Base-by-base conservation (phyloP, 2,888 invertebrate genomes). In the Boloria euphrosyne region DNA sequence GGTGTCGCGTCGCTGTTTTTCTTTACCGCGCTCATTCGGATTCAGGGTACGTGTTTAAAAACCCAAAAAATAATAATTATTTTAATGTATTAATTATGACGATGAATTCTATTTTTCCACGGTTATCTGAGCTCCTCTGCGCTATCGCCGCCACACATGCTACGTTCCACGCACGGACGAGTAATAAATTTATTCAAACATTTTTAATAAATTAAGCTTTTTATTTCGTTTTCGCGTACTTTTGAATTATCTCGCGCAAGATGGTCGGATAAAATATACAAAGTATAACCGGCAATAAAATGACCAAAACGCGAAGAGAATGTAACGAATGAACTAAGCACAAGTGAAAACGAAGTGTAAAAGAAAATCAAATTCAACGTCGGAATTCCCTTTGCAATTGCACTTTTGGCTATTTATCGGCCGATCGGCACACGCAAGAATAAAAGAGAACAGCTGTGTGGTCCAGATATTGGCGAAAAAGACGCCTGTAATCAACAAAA, bases 11-110 rank as follows among this genome's bases (percentile, higher is more conserved):
- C 69, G 69, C 72, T 90, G 90, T 90, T 91, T 86, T 91, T 90
- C 89, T 91, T 90, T 82, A 82, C 84, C 84, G 82, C 74, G 75
- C 89, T 89, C 90, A 89, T 90, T 90, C 87, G 81, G 82, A 90
- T 90, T 89, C 90, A 85, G 78, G 81, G 81, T 79, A 76, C 86
- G 87, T 86, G 77, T 81, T 79, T 78, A 78, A 85, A 85, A 87
- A 83, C 76, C 61, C 58, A 75, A 82, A 79, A 76, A 74, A 71
- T 71, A 75, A 82, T 81, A 81, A 80, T 80, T 82, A 81, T 84
- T 82, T 78, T 81, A 87, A 87, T 83, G 81, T 89, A 87, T 89
- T 89, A 90, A 90, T 90, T 88, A 89, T 81, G 84, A 78, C 77
- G 79, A 79, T 79, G 82, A 82, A 83, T 83, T 82, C 82, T 82